These are phyloP conservation scores for Solea senegalensis DNA, from an alignment of 2,113 vertebrate genomes.

Conservation along the genomic window DNA sequence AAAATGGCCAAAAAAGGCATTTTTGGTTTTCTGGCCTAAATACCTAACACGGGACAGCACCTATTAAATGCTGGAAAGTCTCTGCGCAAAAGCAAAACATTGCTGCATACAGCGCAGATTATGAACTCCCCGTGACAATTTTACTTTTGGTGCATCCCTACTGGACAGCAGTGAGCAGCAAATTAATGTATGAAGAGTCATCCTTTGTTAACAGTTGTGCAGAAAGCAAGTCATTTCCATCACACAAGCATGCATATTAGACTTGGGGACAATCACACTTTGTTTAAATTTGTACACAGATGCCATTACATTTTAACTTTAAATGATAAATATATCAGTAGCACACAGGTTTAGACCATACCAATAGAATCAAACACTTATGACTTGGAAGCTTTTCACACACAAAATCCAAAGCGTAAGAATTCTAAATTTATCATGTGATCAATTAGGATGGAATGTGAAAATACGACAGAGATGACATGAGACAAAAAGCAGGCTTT, in stretches of 20 bases:
- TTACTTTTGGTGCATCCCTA: no score
- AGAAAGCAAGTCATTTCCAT: conserved; percentile 17
- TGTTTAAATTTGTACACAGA: neutral
- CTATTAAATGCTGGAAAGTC: no score
- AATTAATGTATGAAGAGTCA: conserved; percentile 65
- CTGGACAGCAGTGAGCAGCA: conserved; percentile 4
- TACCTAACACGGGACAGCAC: no score
- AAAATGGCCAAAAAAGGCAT: no score
- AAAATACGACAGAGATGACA: conserved; percentile 19
- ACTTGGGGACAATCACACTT: conserved; percentile 12
- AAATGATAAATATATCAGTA: neutral
- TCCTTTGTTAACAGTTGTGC: conserved; percentile 59
- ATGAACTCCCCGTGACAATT: no score
- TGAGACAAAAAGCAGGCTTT: conserved; percentile 64
- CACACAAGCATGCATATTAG: conserved; percentile 21
- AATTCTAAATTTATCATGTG: conserved; percentile 22
- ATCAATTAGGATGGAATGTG: conserved; percentile 16
- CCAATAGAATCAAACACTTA: conserved; percentile 50
- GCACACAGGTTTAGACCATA: conserved; percentile 64
- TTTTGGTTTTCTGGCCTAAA: no score
- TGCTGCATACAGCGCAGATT: no score
- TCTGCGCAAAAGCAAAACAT: no score
- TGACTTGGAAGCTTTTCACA: conserved; percentile 20
- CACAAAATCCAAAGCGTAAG: conserved; percentile 13
- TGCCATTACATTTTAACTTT: neutral